Base-by-base conservation (phyloP, 2,888 invertebrate species). In the Pogonocherus hispidulus region DNA sequence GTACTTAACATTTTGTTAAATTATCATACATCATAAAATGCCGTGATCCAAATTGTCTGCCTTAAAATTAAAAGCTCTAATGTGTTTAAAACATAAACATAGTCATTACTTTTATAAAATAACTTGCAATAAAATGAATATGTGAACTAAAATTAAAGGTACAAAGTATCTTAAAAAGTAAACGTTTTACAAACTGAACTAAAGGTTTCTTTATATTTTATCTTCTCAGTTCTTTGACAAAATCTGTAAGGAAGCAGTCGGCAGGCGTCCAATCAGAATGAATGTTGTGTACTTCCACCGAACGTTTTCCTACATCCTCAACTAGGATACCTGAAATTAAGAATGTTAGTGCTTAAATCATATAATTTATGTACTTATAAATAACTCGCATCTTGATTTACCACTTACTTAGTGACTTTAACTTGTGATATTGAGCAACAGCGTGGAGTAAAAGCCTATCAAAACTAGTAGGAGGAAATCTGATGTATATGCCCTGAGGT, bases 391-490 rank as follows among this genome's bases (percentile, higher is more conserved):
- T n/a, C n/a, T n/a, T n/a, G n/a, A n/a, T n/a, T n/a, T n/a, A n/a
- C n/a, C n/a, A 71, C 74, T 72, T 79, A 83, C 83, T 80, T 73
- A 78, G 70, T 6, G 82, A 82, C 49, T 77, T 73, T 37, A 84
- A 73, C 59, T 76, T 75, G 71, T 84, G 83, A 66, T 84, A 84
- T 65, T 83, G 82, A 54, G 83, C 83, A 76, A 84, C 76, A 9
- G 80, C 82, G 75, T 81, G 83, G 19, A 83, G 71, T 35, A 84
- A 72, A 62, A 84, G 72, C 64, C 83, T 74, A 52, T 83, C 81
- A 73, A 83, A 84, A 70, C 81, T 81, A 20, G 80, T 80, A 2
- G 76, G 69, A 32, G 81, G 79, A 52, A 62, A 64, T 63, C 78
- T 78, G 3, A 77, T 59, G 70, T 80, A 82, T 22, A 78, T 69